Percentiles rank a stretch among this genome's conserved stretches.
Evolutionary conservation across 1,140 invertebrate species (phyloP).

Genomic region (Brachystomella parvula): DNA sequence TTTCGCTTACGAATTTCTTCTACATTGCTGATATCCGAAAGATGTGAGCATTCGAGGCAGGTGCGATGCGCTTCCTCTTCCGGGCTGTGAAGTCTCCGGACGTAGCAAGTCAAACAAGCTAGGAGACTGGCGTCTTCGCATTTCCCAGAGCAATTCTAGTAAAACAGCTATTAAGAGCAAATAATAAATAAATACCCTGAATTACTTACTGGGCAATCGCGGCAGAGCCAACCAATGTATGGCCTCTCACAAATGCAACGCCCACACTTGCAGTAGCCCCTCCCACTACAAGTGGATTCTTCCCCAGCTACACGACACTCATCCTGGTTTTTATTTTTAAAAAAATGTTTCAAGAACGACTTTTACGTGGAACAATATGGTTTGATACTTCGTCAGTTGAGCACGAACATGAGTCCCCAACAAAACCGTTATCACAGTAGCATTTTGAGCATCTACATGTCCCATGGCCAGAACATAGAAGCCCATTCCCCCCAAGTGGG

Average conservation of each 20-base stretch:
- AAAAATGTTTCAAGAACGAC: neutral
- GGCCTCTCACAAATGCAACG: slow-evolving; percentile 68
- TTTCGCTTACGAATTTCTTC: slow-evolving; percentile 14
- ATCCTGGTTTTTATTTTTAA: neutral
- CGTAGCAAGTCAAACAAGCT: slow-evolving; percentile 79
- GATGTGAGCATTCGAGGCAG: slow-evolving; percentile 1
- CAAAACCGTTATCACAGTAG: slow-evolving; percentile 13
- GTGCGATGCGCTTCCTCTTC: neutral
- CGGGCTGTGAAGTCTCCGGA: slow-evolving; percentile 38
- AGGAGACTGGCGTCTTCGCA: slow-evolving; percentile 56
- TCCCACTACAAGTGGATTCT: neutral
- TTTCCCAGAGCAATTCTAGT: slow-evolving; percentile 69
- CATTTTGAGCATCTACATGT: slow-evolving; percentile 50
- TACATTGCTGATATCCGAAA: neutral
- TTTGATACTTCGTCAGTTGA: neutral
- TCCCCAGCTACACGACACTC: neutral
- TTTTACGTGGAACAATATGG: neutral
- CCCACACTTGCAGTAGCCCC: slow-evolving; percentile 58
- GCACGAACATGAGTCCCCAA: slow-evolving; percentile 19
- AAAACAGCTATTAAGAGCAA: no score
- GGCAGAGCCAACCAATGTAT: slow-evolving; percentile 78
- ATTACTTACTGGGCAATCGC: slow-evolving; percentile 70
- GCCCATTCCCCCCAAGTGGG: slow-evolving; percentile 60
- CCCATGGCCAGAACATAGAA: slow-evolving; percentile 76
- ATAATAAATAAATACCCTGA: neutral